Base-by-base conservation (phyloP, 2,113 vertebrate species). In the Syngnathus floridae region DNA sequence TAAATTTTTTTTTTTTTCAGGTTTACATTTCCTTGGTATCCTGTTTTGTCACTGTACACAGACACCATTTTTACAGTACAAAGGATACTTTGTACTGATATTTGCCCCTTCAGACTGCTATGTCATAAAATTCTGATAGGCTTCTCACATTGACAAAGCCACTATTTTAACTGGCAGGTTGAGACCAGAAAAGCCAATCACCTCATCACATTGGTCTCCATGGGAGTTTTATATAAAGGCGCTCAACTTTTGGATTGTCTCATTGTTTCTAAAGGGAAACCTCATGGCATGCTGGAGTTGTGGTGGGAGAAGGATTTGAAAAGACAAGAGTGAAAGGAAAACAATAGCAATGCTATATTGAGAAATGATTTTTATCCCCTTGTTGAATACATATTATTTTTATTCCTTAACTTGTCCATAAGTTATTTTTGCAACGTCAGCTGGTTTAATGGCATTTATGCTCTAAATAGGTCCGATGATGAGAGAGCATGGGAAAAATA, bases 401-500 rank as follows among this genome's bases (percentile, higher is more conserved):
- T 78, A 22, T 62, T 56, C 40, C 61, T 58, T 61, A 57, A 69
- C 38, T 72, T 72, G 55, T 79, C 46, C 41, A 49, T 73, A 69
- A 63, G 46, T 73, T 76, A 57, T 75, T 80, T 71, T 60, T 71
- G 69, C 58, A 65, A 77, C 75, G 66, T 77, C 67, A 49, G 56
- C 69, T 70, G 41, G 48, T 79, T 72, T 80, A 78, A 85, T 85
- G 69, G 70, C 67, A 67, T 74, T 54, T 65, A 36, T 76, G 75
- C 87, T 80, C 62, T 75, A 82, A 85, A 89, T 75, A 84, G 75
- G 78, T 73, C 70, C 67, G 60, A 71, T 77, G 71, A 72, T 76
- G 82, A 73, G 60, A 64, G 77, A 80, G 77, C 85, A 82, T 86
- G 88, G 85, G 82, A 83, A 88, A 84, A 85, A 80, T 84, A 76